Evolutionary conservation across 2,888 invertebrate genomes (phyloP).

Genomic region (Sesamia inferens): DNA sequence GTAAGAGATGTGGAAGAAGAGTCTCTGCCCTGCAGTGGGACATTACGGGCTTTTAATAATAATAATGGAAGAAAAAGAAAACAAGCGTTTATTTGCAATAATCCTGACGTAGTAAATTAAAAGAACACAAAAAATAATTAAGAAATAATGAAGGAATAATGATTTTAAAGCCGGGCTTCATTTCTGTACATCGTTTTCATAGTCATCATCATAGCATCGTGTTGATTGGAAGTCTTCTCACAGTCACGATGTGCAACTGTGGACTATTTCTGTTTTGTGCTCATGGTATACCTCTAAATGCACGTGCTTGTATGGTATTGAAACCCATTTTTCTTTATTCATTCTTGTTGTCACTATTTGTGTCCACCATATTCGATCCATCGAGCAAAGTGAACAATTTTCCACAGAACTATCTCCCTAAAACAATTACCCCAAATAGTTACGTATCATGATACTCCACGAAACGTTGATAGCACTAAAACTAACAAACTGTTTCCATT

Average conservation of each 20-base stretch:
- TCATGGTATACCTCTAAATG: not conserved
- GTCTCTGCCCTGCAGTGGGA: too few species aligned
- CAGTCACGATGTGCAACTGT: not conserved
- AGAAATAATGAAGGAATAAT: too few species aligned
- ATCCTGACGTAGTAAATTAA: too few species aligned
- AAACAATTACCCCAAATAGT: constrained; percentile 50
- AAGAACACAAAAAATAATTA: too few species aligned
- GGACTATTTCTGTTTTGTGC: not conserved
- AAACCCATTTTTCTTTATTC: not conserved
- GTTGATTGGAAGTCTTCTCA: not conserved
- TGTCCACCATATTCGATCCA: not conserved
- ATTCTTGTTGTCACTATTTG: not conserved
- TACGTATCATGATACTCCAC: constrained; percentile 33
- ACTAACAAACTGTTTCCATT: constrained; percentile 55
- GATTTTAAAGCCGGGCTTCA: too few species aligned
- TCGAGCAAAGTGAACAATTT: constrained; percentile 31
- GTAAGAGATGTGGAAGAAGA: too few species aligned
- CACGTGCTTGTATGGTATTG: not conserved
- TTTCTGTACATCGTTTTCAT: too few species aligned
- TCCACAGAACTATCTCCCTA: constrained; percentile 16
- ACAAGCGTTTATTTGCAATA: too few species aligned
- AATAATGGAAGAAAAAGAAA: too few species aligned
- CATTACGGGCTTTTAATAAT: too few species aligned
- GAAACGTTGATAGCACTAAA: constrained; percentile 60
- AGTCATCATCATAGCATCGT: not conserved